Evolutionary conservation across 2,888 invertebrate species (phyloP).

Genomic region (Tanytarsus gracilentus): DNA sequence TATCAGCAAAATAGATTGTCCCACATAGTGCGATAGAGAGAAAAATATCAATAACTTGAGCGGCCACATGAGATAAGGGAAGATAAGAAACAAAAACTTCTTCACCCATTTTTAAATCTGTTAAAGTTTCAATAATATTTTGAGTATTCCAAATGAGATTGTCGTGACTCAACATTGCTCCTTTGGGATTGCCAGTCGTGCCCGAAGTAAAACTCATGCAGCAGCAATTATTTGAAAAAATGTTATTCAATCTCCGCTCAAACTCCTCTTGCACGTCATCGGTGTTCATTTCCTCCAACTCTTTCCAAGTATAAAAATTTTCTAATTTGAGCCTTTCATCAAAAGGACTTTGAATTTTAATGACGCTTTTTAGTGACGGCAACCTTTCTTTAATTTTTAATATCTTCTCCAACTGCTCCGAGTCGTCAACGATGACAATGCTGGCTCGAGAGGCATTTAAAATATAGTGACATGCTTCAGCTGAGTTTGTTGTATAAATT

Average conservation of each 20-base stretch:
- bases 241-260: conserved; percentile 55
- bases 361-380: conserved; percentile 67
- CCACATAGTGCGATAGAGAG: conserved; percentile 50
- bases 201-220: conserved; percentile 82
- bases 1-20: conserved; percentile 67
- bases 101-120: conserved; percentile 42
- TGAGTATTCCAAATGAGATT: conserved; percentile 47
- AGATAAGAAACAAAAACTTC: conserved; percentile 64
- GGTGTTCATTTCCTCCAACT: conserved; percentile 62
- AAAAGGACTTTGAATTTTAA: conserved; percentile 48
- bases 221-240: conserved; percentile 75
- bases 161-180: conserved; percentile 67
- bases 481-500: conserved; percentile 83
- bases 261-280: conserved; percentile 59
- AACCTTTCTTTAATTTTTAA: conserved; percentile 56
- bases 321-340: conserved; percentile 40
- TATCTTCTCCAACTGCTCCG: conserved; percentile 77
- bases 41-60: conserved; percentile 69
- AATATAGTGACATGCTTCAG: conserved; percentile 76
- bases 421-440: conserved; percentile 80
- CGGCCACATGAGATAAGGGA: conserved; percentile 77
- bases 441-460: conserved; percentile 65
- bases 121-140: conserved; percentile 34
- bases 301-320: conserved; percentile 58
- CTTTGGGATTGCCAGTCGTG: conserved; percentile 73